A percentile compares a stretch with the other conserved stretches of the same genome.
phyloP scores from a whole-genome alignment of 1,140 invertebrate species.

The Uloborus diversus region DNA sequence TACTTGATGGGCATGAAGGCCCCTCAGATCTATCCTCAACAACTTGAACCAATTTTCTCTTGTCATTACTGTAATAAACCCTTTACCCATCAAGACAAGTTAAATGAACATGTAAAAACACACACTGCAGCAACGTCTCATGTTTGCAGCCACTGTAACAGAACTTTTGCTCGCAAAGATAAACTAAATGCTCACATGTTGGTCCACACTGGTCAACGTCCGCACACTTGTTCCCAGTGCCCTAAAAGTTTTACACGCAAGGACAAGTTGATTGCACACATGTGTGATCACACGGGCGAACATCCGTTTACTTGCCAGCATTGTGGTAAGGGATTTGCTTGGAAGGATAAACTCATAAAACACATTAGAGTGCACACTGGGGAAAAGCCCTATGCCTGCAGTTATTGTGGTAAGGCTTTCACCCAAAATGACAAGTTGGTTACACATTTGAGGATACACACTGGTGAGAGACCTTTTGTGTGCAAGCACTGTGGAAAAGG shows the following conservation, averaged over 20 bases:
- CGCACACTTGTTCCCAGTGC: slow-evolving; percentile 87
- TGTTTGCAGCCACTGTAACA: slow-evolving; percentile 69
- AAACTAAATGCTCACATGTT: slow-evolving; percentile 78
- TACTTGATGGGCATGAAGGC: slow-evolving; percentile 50
- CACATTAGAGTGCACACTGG: slow-evolving; percentile 62
- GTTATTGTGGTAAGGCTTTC: slow-evolving; percentile 58
- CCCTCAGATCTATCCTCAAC: slow-evolving; percentile 15
- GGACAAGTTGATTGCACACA: slow-evolving; percentile 76
- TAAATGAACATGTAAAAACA: slow-evolving; percentile 48
- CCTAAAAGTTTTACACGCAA: slow-evolving; percentile 78
- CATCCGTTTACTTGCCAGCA: slow-evolving; percentile 80
- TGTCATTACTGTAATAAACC: slow-evolving; percentile 57
- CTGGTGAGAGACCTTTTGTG: slow-evolving; percentile 62
- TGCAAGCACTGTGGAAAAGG: slow-evolving; percentile 61
- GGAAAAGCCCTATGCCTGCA: slow-evolving; percentile 60
- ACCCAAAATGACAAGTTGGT: slow-evolving; percentile 62
- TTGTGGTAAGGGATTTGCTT: slow-evolving; percentile 64
- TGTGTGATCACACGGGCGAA: slow-evolving; percentile 95
- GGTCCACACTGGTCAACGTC: slow-evolving; percentile 85
- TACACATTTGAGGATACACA: slow-evolving; percentile 64
- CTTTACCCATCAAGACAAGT: slow-evolving; percentile 57
- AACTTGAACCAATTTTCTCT: slow-evolving; percentile 14
- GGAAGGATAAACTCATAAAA: slow-evolving; percentile 64
- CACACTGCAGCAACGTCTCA: slow-evolving; percentile 37
- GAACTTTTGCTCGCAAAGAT: slow-evolving; percentile 79